Base-by-base conservation (phyloP, 2,888 invertebrate genomes). In the Xylophagus ater region DNA sequence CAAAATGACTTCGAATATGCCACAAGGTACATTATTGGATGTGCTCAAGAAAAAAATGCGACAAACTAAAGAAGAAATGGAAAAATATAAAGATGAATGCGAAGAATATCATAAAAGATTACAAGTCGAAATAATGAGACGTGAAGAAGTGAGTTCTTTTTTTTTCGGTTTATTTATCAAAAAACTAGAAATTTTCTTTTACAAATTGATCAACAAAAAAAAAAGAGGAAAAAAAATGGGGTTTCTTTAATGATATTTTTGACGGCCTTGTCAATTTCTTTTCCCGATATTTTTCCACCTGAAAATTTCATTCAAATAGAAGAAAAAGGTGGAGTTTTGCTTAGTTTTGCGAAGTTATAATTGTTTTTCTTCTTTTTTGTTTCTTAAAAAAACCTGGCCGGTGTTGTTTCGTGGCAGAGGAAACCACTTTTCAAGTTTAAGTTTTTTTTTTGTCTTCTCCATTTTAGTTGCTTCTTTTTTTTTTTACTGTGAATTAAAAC, bases 21-120 rank as follows among this genome's bases (percentile, higher is more conserved):
- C 83, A 68, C 89, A 90, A 74, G 89, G 89, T 64, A 84, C 87
- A 60, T 81, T 96, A 57, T 74, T 97, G 68, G 93, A 94, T 71
- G 90, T 93, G 62, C 78, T 97, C 61, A 97, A 97, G 79, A 93
- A 94, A 79, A 98, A 97, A 81, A 97, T 97, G 96, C 80, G 92
- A 56, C 90, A 92, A 71, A 89, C 94, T 58, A 93, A 94, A 73
- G 93, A 94, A 69, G 97, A 97, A 75, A 88, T 94, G 82, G 97
- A 97, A 69, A 84, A 88, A 70, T 90, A 89, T 73, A 93, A 89
- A 73, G 96, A 97, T 70, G 90, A 92, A 68, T 88, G 89, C 68
- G 94, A 94, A 69, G 90, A 92, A 69, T 87, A 82, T 67, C 87
- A 89, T 70, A 86, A 90, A 75, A 83, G 89, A 68, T 76, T 92